These are phyloP conservation scores for Trididemnum clinides DNA, from an alignment of 23 tunicate genomes.

Conservation along the genomic window DNA sequence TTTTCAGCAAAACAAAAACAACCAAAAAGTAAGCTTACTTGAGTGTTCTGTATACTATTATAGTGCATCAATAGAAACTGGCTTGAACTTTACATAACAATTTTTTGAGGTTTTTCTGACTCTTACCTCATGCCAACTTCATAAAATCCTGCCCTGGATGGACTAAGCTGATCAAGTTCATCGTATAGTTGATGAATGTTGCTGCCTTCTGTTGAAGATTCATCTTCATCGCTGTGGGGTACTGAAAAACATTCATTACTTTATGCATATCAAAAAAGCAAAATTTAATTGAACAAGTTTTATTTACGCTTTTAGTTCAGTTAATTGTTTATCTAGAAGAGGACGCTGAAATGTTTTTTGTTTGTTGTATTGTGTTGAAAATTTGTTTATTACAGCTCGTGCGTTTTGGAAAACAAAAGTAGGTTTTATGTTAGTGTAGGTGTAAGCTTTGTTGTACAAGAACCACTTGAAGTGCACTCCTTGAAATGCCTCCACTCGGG, in stretches of 20 bases:
- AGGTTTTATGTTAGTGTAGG: background rate
- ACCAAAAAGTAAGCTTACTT: too few species aligned
- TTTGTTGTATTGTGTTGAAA: background rate
- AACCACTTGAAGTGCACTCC: background rate
- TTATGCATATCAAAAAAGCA: background rate
- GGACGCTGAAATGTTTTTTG: too few species aligned
- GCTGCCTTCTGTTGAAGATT: conserved; percentile 41
- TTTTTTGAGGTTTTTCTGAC: background rate
- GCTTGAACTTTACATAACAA: background rate
- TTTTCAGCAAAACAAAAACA: too few species aligned
- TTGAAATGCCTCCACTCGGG: background rate
- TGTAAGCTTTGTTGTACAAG: background rate
- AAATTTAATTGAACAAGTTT: background rate
- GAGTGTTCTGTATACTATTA: too few species aligned
- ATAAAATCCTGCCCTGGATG: conserved; percentile 43
- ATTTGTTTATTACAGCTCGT: too few species aligned
- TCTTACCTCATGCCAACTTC: background rate
- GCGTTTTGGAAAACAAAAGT: too few species aligned
- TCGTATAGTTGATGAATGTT: conserved; percentile 74
- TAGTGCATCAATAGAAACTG: too few species aligned
- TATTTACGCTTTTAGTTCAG: too few species aligned
- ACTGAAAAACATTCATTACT: background rate
- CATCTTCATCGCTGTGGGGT: conserved; percentile 31
- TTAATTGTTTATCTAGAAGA: too few species aligned
- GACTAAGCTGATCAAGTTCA: conserved; percentile 73